Evolutionary conservation across 2,113 vertebrate species (phyloP).

Genomic region (Catharus bicknelli): DNA sequence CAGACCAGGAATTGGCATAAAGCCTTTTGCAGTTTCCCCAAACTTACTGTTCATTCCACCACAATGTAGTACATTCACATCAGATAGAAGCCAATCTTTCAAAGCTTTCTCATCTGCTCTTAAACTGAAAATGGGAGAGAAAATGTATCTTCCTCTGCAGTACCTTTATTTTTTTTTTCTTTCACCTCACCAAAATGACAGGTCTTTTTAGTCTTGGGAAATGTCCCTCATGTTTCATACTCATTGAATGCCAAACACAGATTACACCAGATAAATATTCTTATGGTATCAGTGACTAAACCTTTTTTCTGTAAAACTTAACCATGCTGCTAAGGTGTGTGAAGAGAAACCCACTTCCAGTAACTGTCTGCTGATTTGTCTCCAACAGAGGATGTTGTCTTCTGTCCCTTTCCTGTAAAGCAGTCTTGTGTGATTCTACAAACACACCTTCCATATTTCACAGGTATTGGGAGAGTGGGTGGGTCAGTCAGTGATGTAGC

Average conservation of each 20-base stretch:
- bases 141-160: not conserved
- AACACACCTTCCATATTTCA: not conserved
- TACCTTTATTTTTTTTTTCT: not conserved
- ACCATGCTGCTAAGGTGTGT: not conserved
- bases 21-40: not conserved
- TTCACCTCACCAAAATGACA: not conserved
- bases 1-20: not conserved
- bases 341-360: not conserved
- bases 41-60: not conserved
- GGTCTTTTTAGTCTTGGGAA: not conserved
- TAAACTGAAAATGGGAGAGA: not conserved
- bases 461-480: not conserved
- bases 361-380: not conserved
- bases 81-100: not conserved
- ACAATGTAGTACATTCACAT: not conserved
- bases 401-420: not conserved
- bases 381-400: not conserved
- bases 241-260: not conserved
- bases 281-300: not conserved
- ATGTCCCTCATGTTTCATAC: not conserved
- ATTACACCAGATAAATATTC: not conserved
- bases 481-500: not conserved
- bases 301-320: not conserved
- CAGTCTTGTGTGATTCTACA: not conserved
- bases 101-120: not conserved